phyloP scores from a whole-genome alignment of 2,113 vertebrate species.

The Lathamus discolor region DNA sequence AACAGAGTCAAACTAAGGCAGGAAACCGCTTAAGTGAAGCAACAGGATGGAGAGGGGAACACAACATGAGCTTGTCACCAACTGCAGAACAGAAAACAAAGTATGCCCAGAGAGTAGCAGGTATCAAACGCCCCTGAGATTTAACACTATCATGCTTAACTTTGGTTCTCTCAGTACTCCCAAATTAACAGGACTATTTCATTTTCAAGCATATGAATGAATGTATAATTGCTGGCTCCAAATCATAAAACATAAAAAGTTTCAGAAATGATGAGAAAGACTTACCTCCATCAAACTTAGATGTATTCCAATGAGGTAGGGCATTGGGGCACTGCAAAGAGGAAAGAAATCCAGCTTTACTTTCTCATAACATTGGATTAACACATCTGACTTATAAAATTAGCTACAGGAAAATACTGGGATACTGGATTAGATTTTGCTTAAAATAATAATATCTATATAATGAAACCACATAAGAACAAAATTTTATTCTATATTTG shows the following conservation, averaged over 20 bases:
- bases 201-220: slow-evolving; percentile 12
- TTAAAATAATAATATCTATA: slow-evolving; percentile 21
- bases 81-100: background rate
- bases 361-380: slow-evolving; percentile 5
- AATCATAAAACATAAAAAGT: background rate
- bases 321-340: slow-evolving; percentile 85
- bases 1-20: background rate
- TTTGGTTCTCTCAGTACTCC: background rate
- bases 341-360: slow-evolving; percentile 69
- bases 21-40: background rate
- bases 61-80: background rate
- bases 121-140: background rate
- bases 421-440: slow-evolving; percentile 52
- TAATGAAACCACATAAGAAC: background rate
- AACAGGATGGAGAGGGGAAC: background rate
- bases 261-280: slow-evolving; percentile 17
- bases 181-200: background rate
- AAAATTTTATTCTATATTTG: background rate
- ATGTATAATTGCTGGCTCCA: slow-evolving; percentile 8
- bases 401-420: background rate
- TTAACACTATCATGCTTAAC: background rate
- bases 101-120: background rate
- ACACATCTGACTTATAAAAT: background rate
- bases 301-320: slow-evolving; percentile 89
- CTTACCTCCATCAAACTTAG: slow-evolving; percentile 88